Evolutionary conservation across 2,797 vertebrate genomes (phyloP).

Genomic region (Malacoraja senta): DNA sequence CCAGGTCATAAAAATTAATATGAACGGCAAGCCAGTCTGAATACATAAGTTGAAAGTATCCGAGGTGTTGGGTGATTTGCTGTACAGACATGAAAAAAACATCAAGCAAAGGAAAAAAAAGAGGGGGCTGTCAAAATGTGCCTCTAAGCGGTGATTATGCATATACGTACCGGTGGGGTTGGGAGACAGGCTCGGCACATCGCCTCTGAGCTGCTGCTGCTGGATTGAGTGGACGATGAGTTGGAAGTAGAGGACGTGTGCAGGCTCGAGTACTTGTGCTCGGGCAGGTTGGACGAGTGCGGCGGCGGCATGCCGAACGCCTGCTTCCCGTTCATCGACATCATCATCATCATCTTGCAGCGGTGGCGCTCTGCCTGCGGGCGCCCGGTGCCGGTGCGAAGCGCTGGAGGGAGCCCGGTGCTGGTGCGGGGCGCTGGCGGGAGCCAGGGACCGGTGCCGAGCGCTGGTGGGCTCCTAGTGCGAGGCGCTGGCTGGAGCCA

Average conservation of each 20-base stretch:
- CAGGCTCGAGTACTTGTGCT: constrained; percentile 81
- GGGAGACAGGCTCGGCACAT: constrained; percentile 92
- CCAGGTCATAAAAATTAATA: constrained; percentile 97
- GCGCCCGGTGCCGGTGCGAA: constrained; percentile 1
- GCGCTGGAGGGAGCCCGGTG: too few relatives aligned
- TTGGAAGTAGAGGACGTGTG: constrained; percentile 79
- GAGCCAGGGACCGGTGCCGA: neutral
- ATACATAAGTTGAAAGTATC: constrained; percentile 76
- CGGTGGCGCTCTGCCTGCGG: constrained; percentile 46
- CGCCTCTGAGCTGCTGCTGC: constrained; percentile 78
- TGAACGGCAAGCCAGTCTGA: constrained; percentile 74
- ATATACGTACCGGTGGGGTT: constrained; percentile 93
- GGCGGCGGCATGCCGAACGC: constrained; percentile 75
- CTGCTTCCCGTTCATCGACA: constrained; percentile 95
- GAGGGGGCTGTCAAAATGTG: constrained; percentile 82
- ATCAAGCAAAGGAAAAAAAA: constrained; percentile 65
- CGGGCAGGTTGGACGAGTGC: constrained; percentile 73
- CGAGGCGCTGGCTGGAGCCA: constrained; percentile 45
- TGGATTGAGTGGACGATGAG: constrained; percentile 69
- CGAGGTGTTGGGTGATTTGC: constrained; percentile 86
- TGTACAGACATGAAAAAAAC: constrained; percentile 92
- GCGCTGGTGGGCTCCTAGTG: neutral
- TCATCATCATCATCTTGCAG: constrained; percentile 92
- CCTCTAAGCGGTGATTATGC: constrained; percentile 87
- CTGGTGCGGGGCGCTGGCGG: too few relatives aligned